phyloP scores from a whole-genome alignment of 2,797 vertebrate species.

The Poliocrania exsul region DNA sequence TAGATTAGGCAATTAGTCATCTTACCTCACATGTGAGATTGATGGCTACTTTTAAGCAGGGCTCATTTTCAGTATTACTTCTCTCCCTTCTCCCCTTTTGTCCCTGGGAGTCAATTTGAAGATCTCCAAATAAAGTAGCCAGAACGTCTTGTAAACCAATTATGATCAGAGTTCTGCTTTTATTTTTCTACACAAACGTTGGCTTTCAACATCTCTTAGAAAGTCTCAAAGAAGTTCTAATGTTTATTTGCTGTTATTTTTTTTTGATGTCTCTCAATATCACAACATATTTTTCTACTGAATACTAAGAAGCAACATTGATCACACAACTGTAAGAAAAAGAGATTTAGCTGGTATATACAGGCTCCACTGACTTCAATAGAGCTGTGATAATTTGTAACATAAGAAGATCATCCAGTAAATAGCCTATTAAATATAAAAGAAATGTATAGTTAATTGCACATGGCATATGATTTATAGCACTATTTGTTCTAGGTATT shows the following conservation, averaged over 20 bases:
- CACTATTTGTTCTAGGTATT: neutral
- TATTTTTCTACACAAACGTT: neutral
- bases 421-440: conserved; percentile 46
- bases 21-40: neutral
- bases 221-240: neutral
- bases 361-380: neutral
- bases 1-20: neutral
- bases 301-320: conserved; percentile 29
- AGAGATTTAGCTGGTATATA: conserved; percentile 9
- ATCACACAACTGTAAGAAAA: neutral
- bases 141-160: neutral
- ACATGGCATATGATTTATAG: neutral
- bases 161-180: neutral
- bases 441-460: conserved; percentile 6
- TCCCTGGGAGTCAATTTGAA: neutral
- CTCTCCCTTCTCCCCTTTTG: neutral
- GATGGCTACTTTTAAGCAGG: neutral
- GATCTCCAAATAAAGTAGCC: neutral
- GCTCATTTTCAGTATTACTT: neutral
- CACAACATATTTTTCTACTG: neutral
- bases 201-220: neutral
- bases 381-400: conserved; percentile 9
- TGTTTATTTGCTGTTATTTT: neutral
- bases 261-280: neutral
- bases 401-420: neutral